Evolutionary conservation across 2,797 vertebrate species (phyloP).

Genomic region (Cetoscarus ocellatus): DNA sequence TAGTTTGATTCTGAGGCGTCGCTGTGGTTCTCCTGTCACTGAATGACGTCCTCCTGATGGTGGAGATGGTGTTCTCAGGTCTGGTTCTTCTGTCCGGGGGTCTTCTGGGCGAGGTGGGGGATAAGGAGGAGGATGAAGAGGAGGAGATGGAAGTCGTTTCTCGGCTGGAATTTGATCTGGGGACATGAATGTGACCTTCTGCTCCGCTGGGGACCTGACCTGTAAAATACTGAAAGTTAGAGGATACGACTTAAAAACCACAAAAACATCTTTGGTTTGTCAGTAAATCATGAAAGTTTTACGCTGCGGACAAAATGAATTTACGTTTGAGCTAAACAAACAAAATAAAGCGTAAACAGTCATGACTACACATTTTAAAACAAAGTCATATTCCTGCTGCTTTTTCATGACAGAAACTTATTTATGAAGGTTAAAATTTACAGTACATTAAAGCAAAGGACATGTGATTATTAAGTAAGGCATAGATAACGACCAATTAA

Average conservation of each 20-base stretch:
- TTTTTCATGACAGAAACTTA: no score
- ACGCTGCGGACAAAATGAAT: no score
- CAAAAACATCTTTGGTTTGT: constrained; percentile 11
- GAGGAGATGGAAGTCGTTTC: constrained; percentile 41
- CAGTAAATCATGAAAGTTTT: neutral
- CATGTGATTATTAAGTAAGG: no score
- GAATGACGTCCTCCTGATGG: constrained; percentile 35
- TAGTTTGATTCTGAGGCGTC: constrained; percentile 35
- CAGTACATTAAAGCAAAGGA: no score
- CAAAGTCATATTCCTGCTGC: no score
- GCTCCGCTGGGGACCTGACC: constrained; percentile 59
- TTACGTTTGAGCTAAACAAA: no score
- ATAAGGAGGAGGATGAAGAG: constrained; percentile 42
- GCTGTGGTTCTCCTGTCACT: constrained; percentile 49
- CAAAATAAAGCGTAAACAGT: no score
- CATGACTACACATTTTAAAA: no score
- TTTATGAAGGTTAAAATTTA: no score
- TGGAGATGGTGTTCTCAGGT: constrained; percentile 45
- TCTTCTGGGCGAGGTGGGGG: constrained; percentile 50
- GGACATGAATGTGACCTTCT: constrained; percentile 39
- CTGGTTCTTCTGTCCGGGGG: constrained; percentile 37
- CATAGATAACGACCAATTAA: no score
- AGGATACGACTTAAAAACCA: constrained; percentile 67
- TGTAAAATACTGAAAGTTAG: constrained; percentile 82
- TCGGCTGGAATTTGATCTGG: constrained; percentile 47